Conservation (phyloP, 2,113 vertebrate genomes). For the Hyperoodon ampullatus region DNA sequence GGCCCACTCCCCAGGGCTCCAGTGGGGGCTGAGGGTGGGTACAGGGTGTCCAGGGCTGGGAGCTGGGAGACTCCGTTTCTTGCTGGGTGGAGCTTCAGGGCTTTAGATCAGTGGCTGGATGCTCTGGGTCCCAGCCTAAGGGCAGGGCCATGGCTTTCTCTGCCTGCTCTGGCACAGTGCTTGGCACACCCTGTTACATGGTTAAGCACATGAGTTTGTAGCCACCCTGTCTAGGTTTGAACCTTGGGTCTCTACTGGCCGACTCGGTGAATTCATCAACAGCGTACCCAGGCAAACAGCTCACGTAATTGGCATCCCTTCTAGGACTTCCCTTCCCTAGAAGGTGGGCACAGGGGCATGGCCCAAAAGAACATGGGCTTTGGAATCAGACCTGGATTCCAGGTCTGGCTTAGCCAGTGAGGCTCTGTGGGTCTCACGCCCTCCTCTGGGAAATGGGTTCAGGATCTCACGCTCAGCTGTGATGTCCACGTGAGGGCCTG, state of each 20-base stretch:
- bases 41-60: not conserved
- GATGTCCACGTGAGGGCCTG: not conserved
- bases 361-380: not conserved
- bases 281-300: not conserved
- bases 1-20: not conserved
- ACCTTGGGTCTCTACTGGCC: constrained; percentile 35
- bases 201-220: not conserved
- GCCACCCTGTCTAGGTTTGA: constrained; percentile 26
- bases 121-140: not conserved
- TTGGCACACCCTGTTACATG: not conserved
- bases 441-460: constrained; percentile 2
- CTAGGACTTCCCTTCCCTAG: constrained; percentile 22
- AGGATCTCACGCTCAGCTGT: not conserved
- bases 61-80: not conserved
- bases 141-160: constrained; percentile 9
- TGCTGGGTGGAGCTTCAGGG: not conserved
- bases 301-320: not conserved
- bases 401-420: constrained; percentile 3
- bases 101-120: not conserved
- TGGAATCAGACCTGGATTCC: not conserved
- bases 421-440: not conserved
- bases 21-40: not conserved
- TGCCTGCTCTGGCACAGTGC: not conserved
- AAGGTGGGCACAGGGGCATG: not conserved
- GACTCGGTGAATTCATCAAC: not conserved